Conservation (phyloP, 2,113 vertebrate genomes). For the Romanogobio albipinnatus region DNA sequence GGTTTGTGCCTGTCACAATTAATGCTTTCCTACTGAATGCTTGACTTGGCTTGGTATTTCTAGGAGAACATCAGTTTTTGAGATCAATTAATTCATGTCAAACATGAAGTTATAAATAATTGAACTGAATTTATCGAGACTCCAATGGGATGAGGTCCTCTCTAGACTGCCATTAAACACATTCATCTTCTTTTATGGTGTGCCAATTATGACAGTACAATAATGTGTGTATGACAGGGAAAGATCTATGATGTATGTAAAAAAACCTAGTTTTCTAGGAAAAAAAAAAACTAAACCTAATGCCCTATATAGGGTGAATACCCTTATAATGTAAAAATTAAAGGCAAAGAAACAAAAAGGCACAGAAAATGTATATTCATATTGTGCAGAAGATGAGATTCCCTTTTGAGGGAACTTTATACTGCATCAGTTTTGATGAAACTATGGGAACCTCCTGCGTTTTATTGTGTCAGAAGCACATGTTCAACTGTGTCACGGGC, state of each 20-base stretch:
- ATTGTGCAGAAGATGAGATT: neutral
- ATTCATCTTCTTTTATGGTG: conserved; percentile 17
- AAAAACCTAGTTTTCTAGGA: neutral
- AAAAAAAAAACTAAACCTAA: neutral
- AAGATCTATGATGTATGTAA: neutral
- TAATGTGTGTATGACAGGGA: neutral
- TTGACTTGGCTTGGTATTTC: conserved; percentile 62
- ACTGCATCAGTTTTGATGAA: too few species aligned
- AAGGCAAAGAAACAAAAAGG: neutral
- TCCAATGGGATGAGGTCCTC: neutral
- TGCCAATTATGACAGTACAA: conserved; percentile 21
- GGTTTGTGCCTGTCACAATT: conserved; percentile 62
- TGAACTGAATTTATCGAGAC: conserved; percentile 55
- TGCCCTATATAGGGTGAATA: neutral
- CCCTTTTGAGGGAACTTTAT: too few species aligned
- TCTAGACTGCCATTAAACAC: neutral
- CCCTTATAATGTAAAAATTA: neutral
- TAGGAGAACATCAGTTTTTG: conserved; percentile 49
- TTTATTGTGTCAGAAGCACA: too few species aligned
- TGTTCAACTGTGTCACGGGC: too few species aligned
- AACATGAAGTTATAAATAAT: conserved; percentile 71
- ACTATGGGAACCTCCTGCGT: too few species aligned
- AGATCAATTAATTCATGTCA: conserved; percentile 67
- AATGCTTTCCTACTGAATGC: conserved; percentile 69
- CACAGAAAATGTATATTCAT: neutral